Base-by-base conservation (phyloP, 2,797 vertebrate species). In the Sebastes itinus region DNA sequence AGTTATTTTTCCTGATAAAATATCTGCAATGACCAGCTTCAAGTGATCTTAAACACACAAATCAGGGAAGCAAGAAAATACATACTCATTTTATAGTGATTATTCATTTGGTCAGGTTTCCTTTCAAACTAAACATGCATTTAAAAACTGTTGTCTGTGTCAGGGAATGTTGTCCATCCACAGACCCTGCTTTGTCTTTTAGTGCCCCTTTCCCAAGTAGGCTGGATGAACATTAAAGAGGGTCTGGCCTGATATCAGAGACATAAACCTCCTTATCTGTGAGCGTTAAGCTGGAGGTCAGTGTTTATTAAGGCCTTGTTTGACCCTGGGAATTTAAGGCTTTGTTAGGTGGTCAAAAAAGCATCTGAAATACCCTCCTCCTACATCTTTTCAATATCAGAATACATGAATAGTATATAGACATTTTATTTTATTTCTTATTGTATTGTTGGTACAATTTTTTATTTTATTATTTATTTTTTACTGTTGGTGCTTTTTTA, bases 181-280 rank as follows among this genome's bases (percentile, higher is more conserved):
- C 8, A n/a, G 23, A 11, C 8, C 2, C 1, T 10, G 23, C 32
- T 68, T 65, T 59, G 13, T 74, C 32, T 22, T 46, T 78, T 20
- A 49, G 52, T 30, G 13, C 8, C 18, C 14, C 42, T 38, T 68
- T 68, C 23, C 67, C 27, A 27, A 46, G 33, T n/a, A 61, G 58
- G 11, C 16, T 33, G 67, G 67, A 42, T 16, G 4, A 60, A 78
- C 56, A 64, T 75, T 35, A 38, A 56, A 59, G 68, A 55, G 42
- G 18, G 33, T 67, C 52, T 62, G 78, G 65, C 20, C 64, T 72
- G 54, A 71, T 71, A 42, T 68, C 55, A 49, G 49, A 74, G 28
- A 58, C 59, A 32, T 67, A 67, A 82, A 42, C 61, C 23, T 76
- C 20, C 75, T 79, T 82, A 89, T 85, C 84, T 76, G 42, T 59